These are phyloP conservation scores for Brevimyrus niger DNA, from an alignment of 2,113 vertebrate genomes.

Conservation along the genomic window DNA sequence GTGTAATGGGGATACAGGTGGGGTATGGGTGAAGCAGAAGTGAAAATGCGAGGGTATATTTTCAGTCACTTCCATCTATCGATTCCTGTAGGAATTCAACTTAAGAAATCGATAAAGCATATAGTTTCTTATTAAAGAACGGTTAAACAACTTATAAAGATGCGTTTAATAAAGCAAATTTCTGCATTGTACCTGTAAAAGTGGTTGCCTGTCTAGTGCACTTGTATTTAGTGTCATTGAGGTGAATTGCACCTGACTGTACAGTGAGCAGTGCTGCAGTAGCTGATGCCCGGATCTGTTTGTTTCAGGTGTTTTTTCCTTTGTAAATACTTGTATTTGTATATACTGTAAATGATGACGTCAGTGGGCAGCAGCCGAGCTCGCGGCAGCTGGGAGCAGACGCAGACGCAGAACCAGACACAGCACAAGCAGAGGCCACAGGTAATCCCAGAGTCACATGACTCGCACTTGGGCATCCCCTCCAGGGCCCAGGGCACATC, in stretches of 20 bases:
- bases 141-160: neutral
- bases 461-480: neutral
- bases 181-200: neutral
- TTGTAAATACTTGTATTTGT: conserved; percentile 99
- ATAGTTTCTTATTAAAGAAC: neutral
- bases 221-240: neutral
- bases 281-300: conserved; percentile 5
- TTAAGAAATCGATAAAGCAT: neutral
- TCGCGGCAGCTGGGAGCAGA: conserved; percentile 96
- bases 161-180: neutral
- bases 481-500: neutral
- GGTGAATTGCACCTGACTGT: neutral
- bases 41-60: neutral
- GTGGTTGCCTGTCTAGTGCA: neutral
- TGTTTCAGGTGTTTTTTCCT: conserved; percentile 73
- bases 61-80: neutral
- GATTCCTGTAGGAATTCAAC: neutral
- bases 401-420: conserved; percentile 94
- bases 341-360: conserved; percentile 99
- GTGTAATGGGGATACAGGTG: neutral
- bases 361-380: conserved; percentile 93
- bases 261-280: neutral
- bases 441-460: conserved; percentile 39
- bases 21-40: neutral
- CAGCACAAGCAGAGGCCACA: conserved; percentile 80